Evolutionary conservation across 2,797 vertebrate genomes (phyloP).

Genomic region (Huso huso): DNA sequence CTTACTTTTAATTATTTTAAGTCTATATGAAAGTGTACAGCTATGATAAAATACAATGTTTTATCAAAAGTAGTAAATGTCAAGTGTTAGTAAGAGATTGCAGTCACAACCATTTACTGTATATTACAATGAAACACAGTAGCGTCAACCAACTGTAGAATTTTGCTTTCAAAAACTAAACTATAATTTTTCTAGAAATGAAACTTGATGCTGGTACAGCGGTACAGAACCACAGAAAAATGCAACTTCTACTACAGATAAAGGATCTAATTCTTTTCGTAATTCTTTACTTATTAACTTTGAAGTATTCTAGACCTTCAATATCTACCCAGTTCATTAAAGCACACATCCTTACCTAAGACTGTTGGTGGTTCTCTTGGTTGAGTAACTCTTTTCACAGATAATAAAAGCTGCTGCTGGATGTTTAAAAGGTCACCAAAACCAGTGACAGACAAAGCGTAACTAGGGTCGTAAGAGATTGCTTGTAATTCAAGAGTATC

Average conservation of each 20-base stretch:
- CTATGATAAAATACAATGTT: too few relatives aligned
- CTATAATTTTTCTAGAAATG: too few relatives aligned
- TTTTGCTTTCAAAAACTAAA: too few relatives aligned
- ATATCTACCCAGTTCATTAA: too few relatives aligned
- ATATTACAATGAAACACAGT: too few relatives aligned
- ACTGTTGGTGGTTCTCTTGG: slow-evolving; percentile 25
- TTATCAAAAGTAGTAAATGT: too few relatives aligned
- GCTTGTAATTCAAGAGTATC: slow-evolving; percentile 64
- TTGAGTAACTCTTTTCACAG: slow-evolving; percentile 35
- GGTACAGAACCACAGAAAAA: slow-evolving; percentile 14
- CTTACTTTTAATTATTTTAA: not conserved
- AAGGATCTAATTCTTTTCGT: slow-evolving; percentile 1
- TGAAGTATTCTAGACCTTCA: not conserved
- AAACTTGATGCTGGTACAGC: too few relatives aligned
- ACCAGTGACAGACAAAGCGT: slow-evolving; percentile 62
- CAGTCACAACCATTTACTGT: too few relatives aligned
- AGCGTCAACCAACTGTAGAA: too few relatives aligned
- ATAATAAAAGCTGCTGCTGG: slow-evolving; percentile 22
- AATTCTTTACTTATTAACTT: slow-evolving; percentile 2
- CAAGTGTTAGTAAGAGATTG: too few relatives aligned
- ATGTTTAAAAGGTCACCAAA: slow-evolving; percentile 57
- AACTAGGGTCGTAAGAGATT: slow-evolving; percentile 70
- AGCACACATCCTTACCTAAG: slow-evolving; percentile 49
- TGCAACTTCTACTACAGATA: not conserved
- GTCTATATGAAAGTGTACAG: too few relatives aligned